Conservation (phyloP, 30 jellyfish, hydroid and myxozoan species). For the Clytia hemisphaerica region DNA sequence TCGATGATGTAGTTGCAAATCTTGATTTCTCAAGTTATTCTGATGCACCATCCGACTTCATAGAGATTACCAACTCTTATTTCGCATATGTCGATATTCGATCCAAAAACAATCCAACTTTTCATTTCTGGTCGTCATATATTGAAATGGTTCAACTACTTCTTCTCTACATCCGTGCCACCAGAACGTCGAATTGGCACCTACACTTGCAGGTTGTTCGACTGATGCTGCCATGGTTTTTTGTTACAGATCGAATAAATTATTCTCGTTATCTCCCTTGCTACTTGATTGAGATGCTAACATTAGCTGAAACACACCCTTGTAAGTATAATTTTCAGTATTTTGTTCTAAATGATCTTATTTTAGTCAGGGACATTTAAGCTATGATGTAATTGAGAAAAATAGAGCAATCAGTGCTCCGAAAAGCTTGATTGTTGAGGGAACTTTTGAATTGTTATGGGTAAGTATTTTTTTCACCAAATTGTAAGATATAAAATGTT, state of each 20-base stretch:
- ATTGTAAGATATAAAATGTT: too few relatives aligned
- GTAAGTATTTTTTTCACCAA: too few relatives aligned
- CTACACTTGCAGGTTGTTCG: conserved; percentile 13
- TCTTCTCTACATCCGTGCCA: conserved; percentile 44
- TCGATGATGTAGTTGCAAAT: neutral
- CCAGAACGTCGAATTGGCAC: conserved; percentile 44
- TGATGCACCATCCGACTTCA: neutral
- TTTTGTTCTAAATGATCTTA: too few relatives aligned
- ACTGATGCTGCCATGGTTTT: conserved; percentile 72
- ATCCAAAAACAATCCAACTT: conserved; percentile 6
- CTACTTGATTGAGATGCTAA: conserved; percentile 22
- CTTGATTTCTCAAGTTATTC: neutral
- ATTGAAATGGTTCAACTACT: conserved; percentile 18
- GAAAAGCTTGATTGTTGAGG: too few relatives aligned
- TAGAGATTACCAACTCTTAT: neutral
- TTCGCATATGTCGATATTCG: neutral
- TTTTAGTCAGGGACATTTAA: too few relatives aligned
- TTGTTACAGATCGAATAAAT: conserved; percentile 28
- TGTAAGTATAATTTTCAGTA: conserved; percentile 4
- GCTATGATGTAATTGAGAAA: too few relatives aligned
- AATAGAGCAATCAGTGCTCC: too few relatives aligned
- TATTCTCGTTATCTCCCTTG: conserved; percentile 20
- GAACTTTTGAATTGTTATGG: too few relatives aligned
- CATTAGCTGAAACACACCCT: conserved; percentile 23
- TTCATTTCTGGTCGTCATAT: conserved; percentile 13